Base-by-base conservation (phyloP, 1,140 invertebrate genomes). In the Chionoecetes opilio region DNA sequence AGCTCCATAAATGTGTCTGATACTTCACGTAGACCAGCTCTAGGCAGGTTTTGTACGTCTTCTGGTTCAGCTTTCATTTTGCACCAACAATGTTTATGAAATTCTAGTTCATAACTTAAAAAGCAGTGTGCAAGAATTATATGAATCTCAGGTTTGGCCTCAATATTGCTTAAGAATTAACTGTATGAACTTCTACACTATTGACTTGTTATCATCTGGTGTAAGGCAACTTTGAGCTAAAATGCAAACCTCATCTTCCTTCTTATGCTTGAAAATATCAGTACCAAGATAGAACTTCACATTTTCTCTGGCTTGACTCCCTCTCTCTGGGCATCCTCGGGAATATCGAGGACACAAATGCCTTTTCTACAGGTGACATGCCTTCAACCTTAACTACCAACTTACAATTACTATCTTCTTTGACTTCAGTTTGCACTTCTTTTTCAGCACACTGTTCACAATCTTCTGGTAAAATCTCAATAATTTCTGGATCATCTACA, bases 221-320 rank as follows among this genome's bases (percentile, higher is more conserved):
- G 46, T 2, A 53, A 14, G 38, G 38, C 38, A 41, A 41, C 38
- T 53, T 5, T 75, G 26, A n/a, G 21, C n/a, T 75, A 75, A 75
- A 21, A 63, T 90, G 41, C 88, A 53, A 31, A 53, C n/a, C 14
- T 90, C 88, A 90, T 90, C 31, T 11, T 29, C n/a, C 35, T 53
- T 90, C 38, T 35, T 31, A 75, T 3, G 21, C 26, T 86, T 93
- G 9, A 93, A n/a, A 32, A 93, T 93, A 34, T 93, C 82, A 38
- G 37, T 46, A 26, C 92, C 92, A 14, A 93, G 37, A 21, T 93
- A 93, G 32, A 93, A 86, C 92, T 86, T 86, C 21, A 93, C 37
- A 31, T 93, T 93, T 9, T 86, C 92, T 34, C 29, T 26, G 31
- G 34, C 6, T 14, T 75, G 35, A 37, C 29, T 34, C 11, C 38